Evolutionary conservation across 2,113 vertebrate genomes (phyloP), one percentile per base, ranked within the genome.

Genomic region (Hyperoodon ampullatus): DNA sequence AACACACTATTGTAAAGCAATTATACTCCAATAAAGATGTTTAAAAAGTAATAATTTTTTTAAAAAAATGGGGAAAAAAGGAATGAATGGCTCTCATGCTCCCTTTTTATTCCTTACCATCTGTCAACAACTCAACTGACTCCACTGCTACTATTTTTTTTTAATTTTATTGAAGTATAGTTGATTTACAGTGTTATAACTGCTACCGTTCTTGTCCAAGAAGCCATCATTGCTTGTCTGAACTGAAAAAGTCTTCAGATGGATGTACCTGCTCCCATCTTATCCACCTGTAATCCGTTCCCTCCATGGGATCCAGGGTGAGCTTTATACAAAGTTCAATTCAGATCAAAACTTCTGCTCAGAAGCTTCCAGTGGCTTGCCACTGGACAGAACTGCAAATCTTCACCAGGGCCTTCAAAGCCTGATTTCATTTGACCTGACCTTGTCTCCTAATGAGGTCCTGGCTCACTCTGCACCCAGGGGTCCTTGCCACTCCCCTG

Each of bases 181-280:
- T 33, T 6, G 18, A 21, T 33, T 33, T 21, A 77, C 18, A 50
- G 19, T 28, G 47, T 33, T 53, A 16, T 50, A 77, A 61, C 5
- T 7, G 10, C 42, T 23, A 23, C 13, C 4, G 16, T 1, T 14
- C 33, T 65, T 24, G 8, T 15, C 47, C 35, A 53, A 53, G 3
- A 24, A 13, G 14, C 39, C 7, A 8, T 42, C 60, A 8, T 10
- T 2, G 16, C 28, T 39, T 21, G 2, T 44, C 30, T 35, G 58
- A 68, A 30, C 33, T 14, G 24, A 77, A 39, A 24, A 47, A 14
- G 14, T 26, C 8, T 71, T 30, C 30, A 78, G 18, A 33, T 5
- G 0, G 2, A 66, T 28, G 5, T 18, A 58, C 30, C 13, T 2
- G 1, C 6, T 28, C n/a, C 53, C 23, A 12, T 13, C 44, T 66